phyloP scores from a whole-genome alignment of 2,797 vertebrate genomes.

The Hozukius guyotensis region DNA sequence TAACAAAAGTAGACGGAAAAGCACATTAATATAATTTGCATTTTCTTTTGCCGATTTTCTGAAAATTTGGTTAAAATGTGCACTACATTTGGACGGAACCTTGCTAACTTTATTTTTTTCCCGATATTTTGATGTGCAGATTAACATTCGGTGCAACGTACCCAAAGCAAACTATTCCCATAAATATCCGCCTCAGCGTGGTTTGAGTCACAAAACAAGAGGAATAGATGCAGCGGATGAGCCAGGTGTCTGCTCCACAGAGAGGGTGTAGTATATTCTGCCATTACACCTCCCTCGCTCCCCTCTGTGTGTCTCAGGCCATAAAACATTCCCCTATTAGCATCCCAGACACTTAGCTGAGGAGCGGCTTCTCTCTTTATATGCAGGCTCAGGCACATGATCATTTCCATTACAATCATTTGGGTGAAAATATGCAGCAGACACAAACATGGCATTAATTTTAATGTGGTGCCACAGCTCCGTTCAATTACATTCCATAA shows the following conservation, averaged over 20 bases:
- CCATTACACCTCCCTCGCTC: conserved; percentile 50
- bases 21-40: too few relatives aligned
- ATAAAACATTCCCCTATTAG: conserved; percentile 78
- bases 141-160: not conserved
- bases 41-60: not conserved
- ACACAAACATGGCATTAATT: conserved; percentile 82
- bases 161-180: not conserved
- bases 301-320: conserved; percentile 54
- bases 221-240: conserved; percentile 23
- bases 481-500: conserved; percentile 79
- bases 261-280: conserved; percentile 35
- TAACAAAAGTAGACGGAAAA: too few relatives aligned
- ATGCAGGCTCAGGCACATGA: conserved; percentile 74
- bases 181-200: conserved; percentile 12
- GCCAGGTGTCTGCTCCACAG: conserved; percentile 32
- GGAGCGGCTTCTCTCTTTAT: conserved; percentile 62
- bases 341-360: conserved; percentile 68
- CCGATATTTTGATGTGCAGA: not conserved
- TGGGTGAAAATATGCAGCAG: conserved; percentile 73
- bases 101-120: not conserved
- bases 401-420: conserved; percentile 81
- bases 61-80: not conserved
- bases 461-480: conserved; percentile 75
- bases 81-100: not conserved
- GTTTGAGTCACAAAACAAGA: conserved; percentile 29